Base-by-base conservation (phyloP, 92 coral and sea anemone species). In the Nematostella vectensis region DNA sequence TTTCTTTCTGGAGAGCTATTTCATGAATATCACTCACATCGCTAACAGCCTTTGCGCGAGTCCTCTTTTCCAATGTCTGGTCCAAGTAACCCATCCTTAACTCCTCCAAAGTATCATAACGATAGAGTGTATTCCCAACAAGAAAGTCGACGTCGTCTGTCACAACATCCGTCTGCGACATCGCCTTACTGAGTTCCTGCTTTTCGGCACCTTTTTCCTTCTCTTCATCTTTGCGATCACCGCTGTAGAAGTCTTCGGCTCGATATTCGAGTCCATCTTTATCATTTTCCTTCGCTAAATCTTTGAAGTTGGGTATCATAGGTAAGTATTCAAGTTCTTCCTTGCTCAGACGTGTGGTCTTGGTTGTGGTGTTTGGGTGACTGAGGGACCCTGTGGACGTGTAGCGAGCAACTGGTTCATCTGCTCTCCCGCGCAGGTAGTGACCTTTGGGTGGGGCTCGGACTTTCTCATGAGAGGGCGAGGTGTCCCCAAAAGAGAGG, bases 281-380 rank as follows among this genome's bases (percentile, higher is more conserved):
- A 36, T 24, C 20, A 39, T 31, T 44, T 4, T 22, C 27, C 15
- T 33, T 33, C 10, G 62, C 62, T 17, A 66, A 24, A 18, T 55
- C 72, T 56, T 29, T 54, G 27, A 54, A 66, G 42, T 55, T 59
- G n/a, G 72, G 72, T 12, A 66, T 66, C n/a, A 18, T 33, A 29
- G 72, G 72, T 4, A 66, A 31, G 51, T 66, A 66, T 1, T 66
- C 72, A 1, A 44, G 40, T 15, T 33, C 40, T 15, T 33, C 40
- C 40, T 33, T 33, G 40, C 15, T 33, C 40, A 33, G 40, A 15
- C 15, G 6, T 33, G 40, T 33, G 6, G 15, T 15, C 40, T 33
- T 33, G 6, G 40, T 33, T 6, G 6, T 15, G 15, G 40, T 6
- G 40, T 6, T 6, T 6, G 15, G 6, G 40, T 33, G 8, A 15